Evolutionary conservation across 2,797 vertebrate species (phyloP).

Genomic region (Cetoscarus ocellatus): DNA sequence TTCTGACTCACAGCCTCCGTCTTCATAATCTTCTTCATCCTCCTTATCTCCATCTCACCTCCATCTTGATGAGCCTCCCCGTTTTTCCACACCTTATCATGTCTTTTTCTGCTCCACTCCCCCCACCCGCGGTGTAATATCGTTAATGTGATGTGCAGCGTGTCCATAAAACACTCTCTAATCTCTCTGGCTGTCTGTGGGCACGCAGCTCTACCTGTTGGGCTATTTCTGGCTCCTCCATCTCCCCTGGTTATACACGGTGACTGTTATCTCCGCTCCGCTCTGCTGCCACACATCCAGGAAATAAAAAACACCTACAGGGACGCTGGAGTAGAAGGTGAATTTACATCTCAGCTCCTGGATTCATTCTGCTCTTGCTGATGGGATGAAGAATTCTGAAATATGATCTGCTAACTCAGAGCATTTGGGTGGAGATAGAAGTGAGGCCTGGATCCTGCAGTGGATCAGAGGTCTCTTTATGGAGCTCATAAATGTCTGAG

Average conservation of each 20-base stretch:
- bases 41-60: constrained; percentile 9
- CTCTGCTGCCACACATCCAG: background rate
- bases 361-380: background rate
- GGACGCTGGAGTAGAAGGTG: background rate
- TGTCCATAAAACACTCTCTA: constrained; percentile 75
- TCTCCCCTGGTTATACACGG: constrained; percentile 62
- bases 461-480: too few relatives aligned
- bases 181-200: constrained; percentile 67
- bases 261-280: constrained; percentile 49
- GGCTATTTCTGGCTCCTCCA: constrained; percentile 67
- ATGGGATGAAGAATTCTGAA: background rate
- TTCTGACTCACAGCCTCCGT: background rate
- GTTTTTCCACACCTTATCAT: constrained; percentile 8
- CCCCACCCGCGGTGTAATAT: constrained; percentile 64
- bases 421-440: background rate
- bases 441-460: too few relatives aligned
- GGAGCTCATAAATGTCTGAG: too few relatives aligned
- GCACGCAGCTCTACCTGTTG: constrained; percentile 52
- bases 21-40: background rate
- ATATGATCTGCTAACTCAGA: background rate
- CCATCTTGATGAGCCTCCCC: background rate
- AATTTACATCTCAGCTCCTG: background rate
- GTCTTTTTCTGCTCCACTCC: constrained; percentile 33
- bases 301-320: background rate
- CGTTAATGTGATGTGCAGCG: constrained; percentile 74